Evolutionary conservation across 2,113 vertebrate genomes (phyloP).

Genomic region (Lontra canadensis): DNA sequence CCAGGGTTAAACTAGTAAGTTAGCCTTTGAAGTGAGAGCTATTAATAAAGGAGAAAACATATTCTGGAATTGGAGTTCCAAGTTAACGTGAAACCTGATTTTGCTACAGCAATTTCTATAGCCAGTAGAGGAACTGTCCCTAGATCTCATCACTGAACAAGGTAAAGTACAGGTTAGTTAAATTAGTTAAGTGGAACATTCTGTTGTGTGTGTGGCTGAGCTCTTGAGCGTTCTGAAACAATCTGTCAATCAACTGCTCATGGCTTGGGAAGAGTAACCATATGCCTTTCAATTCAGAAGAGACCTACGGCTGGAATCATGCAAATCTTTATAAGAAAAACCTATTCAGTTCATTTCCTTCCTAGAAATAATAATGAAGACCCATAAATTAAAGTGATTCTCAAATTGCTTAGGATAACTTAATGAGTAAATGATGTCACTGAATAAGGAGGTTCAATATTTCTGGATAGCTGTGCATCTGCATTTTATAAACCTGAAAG

Average conservation of each 20-base stretch:
- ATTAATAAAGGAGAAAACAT: neutral
- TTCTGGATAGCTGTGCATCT: constrained; percentile 11
- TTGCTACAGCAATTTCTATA: neutral
- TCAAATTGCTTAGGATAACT: neutral
- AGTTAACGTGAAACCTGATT: neutral
- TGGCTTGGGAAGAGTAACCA: constrained; percentile 65
- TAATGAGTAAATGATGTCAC: neutral
- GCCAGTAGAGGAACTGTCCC: neutral
- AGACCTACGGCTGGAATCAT: constrained; percentile 55
- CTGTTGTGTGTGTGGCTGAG: neutral
- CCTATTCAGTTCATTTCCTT: constrained; percentile 41
- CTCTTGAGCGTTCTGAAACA: constrained; percentile 60
- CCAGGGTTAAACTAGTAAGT: neutral
- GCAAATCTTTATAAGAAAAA: constrained; percentile 25
- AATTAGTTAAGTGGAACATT: constrained; percentile 32
- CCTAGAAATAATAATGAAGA: neutral
- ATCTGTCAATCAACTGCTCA: constrained; percentile 71
- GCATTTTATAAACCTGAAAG: constrained; percentile 27
- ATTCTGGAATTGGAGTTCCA: neutral
- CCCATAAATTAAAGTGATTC: neutral
- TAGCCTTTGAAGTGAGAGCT: neutral
- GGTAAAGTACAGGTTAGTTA: neutral
- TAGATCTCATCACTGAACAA: constrained; percentile 21
- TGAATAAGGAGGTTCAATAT: neutral
- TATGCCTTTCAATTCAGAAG: constrained; percentile 64